These are phyloP conservation scores for Boloria selene DNA, from an alignment of 2,888 invertebrate genomes.

Conservation along the genomic window DNA sequence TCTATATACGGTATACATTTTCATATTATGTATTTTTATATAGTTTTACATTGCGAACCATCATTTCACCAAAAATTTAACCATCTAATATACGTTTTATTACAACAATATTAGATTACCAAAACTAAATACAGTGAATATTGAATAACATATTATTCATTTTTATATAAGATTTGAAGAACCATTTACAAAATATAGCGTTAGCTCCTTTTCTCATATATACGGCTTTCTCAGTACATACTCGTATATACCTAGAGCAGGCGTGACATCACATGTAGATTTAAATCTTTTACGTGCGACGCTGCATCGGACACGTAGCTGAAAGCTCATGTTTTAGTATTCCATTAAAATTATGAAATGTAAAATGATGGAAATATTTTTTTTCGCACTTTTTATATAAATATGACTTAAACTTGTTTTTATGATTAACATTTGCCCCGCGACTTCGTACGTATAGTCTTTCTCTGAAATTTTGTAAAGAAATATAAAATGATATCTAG, in stretches of 20 bases:
- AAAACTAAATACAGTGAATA: too few relatives aligned
- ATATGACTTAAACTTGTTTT: neutral
- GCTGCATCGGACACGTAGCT: conserved; percentile 30
- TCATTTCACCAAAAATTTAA: too few relatives aligned
- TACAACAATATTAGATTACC: too few relatives aligned
- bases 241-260: neutral
- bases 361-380: neutral
- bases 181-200: neutral
- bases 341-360: conserved; percentile 22
- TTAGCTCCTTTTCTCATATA: neutral
- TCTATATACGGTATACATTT: too few relatives aligned
- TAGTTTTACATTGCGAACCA: too few relatives aligned
- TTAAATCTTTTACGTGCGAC: conserved; percentile 37
- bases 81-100: too few relatives aligned
- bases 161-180: neutral
- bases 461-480: too few relatives aligned
- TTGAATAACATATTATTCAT: too few relatives aligned
- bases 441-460: too few relatives aligned
- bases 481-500: too few relatives aligned
- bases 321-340: conserved; percentile 18
- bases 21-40: too few relatives aligned
- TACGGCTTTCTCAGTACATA: neutral
- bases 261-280: conserved; percentile 34
- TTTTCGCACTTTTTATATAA: neutral
- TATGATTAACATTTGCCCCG: too few relatives aligned